Conservation (phyloP, 2,888 invertebrate genomes). For the Limnephilus auricula region DNA sequence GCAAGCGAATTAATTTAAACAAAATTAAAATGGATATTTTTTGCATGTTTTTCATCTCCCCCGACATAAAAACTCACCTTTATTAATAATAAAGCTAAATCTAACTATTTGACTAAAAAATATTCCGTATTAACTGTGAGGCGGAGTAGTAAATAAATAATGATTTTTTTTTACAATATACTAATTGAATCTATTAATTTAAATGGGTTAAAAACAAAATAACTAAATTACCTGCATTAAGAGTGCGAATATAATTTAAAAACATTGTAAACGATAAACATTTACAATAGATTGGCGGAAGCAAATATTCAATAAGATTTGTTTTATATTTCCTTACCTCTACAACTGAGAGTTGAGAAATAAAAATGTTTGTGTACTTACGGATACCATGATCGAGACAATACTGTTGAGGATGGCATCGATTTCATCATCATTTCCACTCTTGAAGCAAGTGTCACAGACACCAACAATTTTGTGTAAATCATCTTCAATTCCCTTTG, state of each 20-base stretch:
- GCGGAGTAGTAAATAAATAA: too few relatives aligned
- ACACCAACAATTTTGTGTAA: constrained; percentile 96
- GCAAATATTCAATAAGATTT: not conserved
- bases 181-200: not conserved
- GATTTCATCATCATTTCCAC: constrained; percentile 90
- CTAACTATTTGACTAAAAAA: too few relatives aligned
- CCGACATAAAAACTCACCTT: too few relatives aligned
- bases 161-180: not conserved
- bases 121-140: too few relatives aligned
- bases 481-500: constrained; percentile 94
- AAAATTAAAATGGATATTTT: too few relatives aligned
- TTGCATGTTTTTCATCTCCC: too few relatives aligned
- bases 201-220: not conserved
- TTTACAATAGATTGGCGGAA: not conserved
- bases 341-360: not conserved
- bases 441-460: constrained; percentile 94
- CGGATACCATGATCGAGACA: constrained; percentile 95
- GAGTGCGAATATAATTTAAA: not conserved
- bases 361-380: constrained; percentile 71
- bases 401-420: constrained; percentile 97
- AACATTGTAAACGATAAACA: not conserved
- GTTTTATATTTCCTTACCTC: not conserved
- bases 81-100: too few relatives aligned
- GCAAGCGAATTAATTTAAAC: too few relatives aligned
- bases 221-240: not conserved